Percentiles rank a stretch among this genome's conserved stretches.
Evolutionary conservation across 2,888 invertebrate genomes (phyloP).

Genomic region (Helobdella robusta): DNA sequence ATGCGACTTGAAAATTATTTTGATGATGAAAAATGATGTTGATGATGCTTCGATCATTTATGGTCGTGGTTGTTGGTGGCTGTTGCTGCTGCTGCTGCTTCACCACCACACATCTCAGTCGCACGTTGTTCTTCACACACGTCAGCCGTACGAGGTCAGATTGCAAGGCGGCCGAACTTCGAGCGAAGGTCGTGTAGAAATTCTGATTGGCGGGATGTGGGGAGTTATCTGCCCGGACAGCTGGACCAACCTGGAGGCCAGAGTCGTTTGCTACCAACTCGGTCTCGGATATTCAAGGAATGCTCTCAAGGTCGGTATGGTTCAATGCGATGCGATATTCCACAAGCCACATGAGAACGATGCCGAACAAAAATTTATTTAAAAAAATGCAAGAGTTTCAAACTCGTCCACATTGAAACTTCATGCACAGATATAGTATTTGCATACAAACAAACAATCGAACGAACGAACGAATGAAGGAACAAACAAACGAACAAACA

Average conservation of each 20-base stretch:
- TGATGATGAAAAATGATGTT: too few relatives aligned
- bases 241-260: slow-evolving; percentile 75
- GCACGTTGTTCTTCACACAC: too few relatives aligned
- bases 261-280: slow-evolving; percentile 71
- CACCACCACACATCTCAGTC: too few relatives aligned
- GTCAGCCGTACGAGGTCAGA: slow-evolving; percentile 32
- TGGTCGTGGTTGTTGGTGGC: background rate
- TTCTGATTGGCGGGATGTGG: slow-evolving; percentile 66
- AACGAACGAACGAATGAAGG: too few relatives aligned
- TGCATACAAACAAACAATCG: too few relatives aligned
- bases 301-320: slow-evolving; percentile 37
- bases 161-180: slow-evolving; percentile 40
- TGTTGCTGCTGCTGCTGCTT: background rate
- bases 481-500: too few relatives aligned
- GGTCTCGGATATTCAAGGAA: slow-evolving; percentile 48
- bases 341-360: too few relatives aligned
- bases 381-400: too few relatives aligned
- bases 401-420: too few relatives aligned
- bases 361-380: too few relatives aligned
- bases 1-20: too few relatives aligned
- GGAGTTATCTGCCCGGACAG: slow-evolving; percentile 86
- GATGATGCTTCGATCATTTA: background rate
- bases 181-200: slow-evolving; percentile 68
- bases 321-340: background rate
- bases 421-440: too few relatives aligned